Percentiles rank a stretch among this genome's conserved stretches.
Evolutionary conservation across 2,797 vertebrate genomes (phyloP).

Genomic region (Sebastes dallii): DNA sequence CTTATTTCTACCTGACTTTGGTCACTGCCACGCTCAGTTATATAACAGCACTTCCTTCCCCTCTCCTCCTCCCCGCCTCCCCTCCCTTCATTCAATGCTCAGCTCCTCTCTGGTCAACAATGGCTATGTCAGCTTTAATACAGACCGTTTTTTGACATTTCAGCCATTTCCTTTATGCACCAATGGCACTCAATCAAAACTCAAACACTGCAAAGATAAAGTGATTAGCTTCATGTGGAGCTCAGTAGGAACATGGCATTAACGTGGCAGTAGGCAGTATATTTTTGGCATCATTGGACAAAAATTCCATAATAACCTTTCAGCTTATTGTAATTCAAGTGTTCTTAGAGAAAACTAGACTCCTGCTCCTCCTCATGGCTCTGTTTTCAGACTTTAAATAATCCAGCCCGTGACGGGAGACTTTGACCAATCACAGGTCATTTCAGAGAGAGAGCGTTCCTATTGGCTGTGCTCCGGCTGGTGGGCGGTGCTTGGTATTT

Average conservation of each 20-base stretch:
- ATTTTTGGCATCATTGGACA: too few relatives aligned
- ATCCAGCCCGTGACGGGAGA: too few relatives aligned
- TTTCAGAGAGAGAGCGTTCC: too few relatives aligned
- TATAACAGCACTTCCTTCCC: conserved; percentile 42
- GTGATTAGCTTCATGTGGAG: neutral
- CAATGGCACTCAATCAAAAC: neutral
- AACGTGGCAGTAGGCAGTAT: too few relatives aligned
- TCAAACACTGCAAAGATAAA: neutral
- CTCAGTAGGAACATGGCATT: neutral
- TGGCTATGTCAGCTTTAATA: neutral
- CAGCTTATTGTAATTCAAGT: too few relatives aligned
- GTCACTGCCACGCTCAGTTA: conserved; percentile 1
- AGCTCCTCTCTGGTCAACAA: neutral
- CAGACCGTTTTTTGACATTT: conserved; percentile 5
- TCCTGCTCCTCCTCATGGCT: too few relatives aligned
- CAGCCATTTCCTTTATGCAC: neutral
- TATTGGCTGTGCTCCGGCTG: too few relatives aligned
- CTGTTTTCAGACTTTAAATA: too few relatives aligned
- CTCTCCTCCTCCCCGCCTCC: neutral
- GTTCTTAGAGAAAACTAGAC: too few relatives aligned
- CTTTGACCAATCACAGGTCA: too few relatives aligned
- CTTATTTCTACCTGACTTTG: conserved; percentile 37
- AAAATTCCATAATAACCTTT: too few relatives aligned
- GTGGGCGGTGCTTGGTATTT: too few relatives aligned
- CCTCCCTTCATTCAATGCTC: neutral